Percentiles rank a stretch among this genome's conserved stretches.
phyloP scores from a whole-genome alignment of 2,888 invertebrate species.

The Masnerella sp. region DNA sequence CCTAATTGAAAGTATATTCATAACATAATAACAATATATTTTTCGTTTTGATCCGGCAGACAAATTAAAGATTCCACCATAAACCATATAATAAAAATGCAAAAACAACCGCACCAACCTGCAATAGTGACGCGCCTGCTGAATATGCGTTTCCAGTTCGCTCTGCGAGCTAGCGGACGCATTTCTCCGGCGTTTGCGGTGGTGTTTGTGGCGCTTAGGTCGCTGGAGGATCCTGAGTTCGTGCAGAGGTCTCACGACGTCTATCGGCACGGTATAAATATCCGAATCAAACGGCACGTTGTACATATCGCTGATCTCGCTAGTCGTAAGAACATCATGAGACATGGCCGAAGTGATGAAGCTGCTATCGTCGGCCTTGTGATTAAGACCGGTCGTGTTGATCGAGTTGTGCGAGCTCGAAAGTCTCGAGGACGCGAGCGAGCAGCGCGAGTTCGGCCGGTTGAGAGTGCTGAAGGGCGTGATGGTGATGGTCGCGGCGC shows the following conservation, averaged over 20 bases:
- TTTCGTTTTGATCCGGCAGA: too few relatives aligned
- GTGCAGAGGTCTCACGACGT: slow-evolving; percentile 84
- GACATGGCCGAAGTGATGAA: slow-evolving; percentile 94
- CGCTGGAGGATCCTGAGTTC: slow-evolving; percentile 77
- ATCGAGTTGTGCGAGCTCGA: slow-evolving; percentile 91
- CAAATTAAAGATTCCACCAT: too few relatives aligned
- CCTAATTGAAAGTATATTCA: too few relatives aligned
- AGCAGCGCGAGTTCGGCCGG: slow-evolving; percentile 87
- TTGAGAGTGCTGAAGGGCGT: slow-evolving; percentile 76
- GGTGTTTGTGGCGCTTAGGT: slow-evolving; percentile 77
- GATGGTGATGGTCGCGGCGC: slow-evolving; percentile 72
- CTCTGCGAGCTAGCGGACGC: slow-evolving; percentile 79
- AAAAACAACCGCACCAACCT: too few relatives aligned
- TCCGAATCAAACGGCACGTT: slow-evolving; percentile 94
- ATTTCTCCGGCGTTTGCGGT: slow-evolving; percentile 77
- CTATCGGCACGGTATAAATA: slow-evolving; percentile 91
- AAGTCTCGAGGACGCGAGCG: slow-evolving; percentile 86
- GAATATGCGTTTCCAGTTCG: slow-evolving; percentile 75
- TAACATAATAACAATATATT: too few relatives aligned
- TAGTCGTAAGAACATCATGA: slow-evolving; percentile 88
- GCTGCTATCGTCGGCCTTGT: slow-evolving; percentile 89
- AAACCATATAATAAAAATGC: too few relatives aligned
- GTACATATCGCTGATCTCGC: slow-evolving; percentile 88
- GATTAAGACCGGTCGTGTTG: slow-evolving; percentile 80
- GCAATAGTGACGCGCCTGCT: slow-evolving; percentile 75